These are phyloP conservation scores for Phrixothrix hirtus DNA, from an alignment of 2,888 invertebrate genomes.

Conservation along the genomic window DNA sequence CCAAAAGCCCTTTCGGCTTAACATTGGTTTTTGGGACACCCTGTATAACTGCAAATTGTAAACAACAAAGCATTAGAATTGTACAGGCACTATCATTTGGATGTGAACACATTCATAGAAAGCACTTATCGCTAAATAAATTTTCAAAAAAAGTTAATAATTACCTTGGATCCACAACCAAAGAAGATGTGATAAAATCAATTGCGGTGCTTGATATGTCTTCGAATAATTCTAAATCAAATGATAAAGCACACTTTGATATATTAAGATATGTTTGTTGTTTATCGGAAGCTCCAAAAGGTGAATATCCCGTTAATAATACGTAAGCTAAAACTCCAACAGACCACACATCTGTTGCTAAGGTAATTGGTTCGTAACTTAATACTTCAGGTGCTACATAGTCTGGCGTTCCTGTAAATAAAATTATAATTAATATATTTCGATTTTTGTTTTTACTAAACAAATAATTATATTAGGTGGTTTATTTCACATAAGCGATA, in stretches of 20 bases:
- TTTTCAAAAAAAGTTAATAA: too few relatives aligned
- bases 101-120: too few relatives aligned
- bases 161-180: slow-evolving; percentile 92
- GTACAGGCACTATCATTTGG: too few relatives aligned
- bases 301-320: slow-evolving; percentile 90
- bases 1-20: too few relatives aligned
- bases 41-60: too few relatives aligned
- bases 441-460: too few relatives aligned
- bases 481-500: too few relatives aligned
- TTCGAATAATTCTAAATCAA: slow-evolving; percentile 89
- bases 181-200: slow-evolving; percentile 88
- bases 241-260: slow-evolving; percentile 89
- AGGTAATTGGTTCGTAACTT: slow-evolving; percentile 90
- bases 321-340: slow-evolving; percentile 94
- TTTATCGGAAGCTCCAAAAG: slow-evolving; percentile 94
- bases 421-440: too few relatives aligned
- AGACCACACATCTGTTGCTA: slow-evolving; percentile 97
- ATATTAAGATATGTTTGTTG: slow-evolving; percentile 98
- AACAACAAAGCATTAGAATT: too few relatives aligned
- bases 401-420: slow-evolving; percentile 86
- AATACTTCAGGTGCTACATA: slow-evolving; percentile 97
- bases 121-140: too few relatives aligned
- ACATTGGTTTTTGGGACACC: too few relatives aligned
- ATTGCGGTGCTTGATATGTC: slow-evolving; percentile 85
- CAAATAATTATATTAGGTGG: too few relatives aligned